Base-by-base conservation (phyloP, 2,888 invertebrate species). In the Atrina japonica region DNA sequence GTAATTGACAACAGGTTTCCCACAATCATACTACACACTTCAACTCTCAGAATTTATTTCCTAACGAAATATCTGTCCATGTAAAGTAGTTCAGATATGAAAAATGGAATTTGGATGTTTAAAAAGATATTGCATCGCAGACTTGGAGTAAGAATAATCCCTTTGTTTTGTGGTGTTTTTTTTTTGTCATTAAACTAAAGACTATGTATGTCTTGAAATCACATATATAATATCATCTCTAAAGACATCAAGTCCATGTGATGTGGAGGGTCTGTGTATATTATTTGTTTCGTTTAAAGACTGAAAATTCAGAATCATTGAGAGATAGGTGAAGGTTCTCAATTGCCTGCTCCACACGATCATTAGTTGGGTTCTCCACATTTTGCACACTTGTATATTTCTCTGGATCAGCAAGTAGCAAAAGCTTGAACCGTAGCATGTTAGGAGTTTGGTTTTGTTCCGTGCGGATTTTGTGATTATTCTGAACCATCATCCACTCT, bases 241-340 rank as follows among this genome's bases (percentile, higher is more conserved):
- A 53, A 52, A 63, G 16, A 63, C 27, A 27, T 63, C 63, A 25
- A 63, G 63, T 52, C 63, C 63, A 63, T 63, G 52, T 23, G 52
- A 52, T 11, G 21, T 23, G 3, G 63, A 53, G 3, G 21, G 14
- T 52, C 23, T 63, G 7, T 11, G 11, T 2, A 63, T 27, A 49
- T 63, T 25, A 35, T 52, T 50, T 14, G 40, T n/a, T 14, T 50
- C 27, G 7, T 14, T 25, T n/a, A 64, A 43, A 1, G 16, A 25
- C 7, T 23, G 25, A 11, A 25, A 21, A 52, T 11, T n/a, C 35
- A 11, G 50, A 16, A 1, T 52, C 53, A 64, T 64, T 40, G 3
- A 41, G 27, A 9, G 49, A 30, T 25, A 52, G 21, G 41, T 52
- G 18, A 6, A 64, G 27, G 23, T 1, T 35, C 16, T 64, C 23